Evolutionary conservation across 35 echinoderm and acorn worm genomes (phyloP), one percentile per base, ranked within the genome.

Genomic region (Chiridota heheva): DNA sequence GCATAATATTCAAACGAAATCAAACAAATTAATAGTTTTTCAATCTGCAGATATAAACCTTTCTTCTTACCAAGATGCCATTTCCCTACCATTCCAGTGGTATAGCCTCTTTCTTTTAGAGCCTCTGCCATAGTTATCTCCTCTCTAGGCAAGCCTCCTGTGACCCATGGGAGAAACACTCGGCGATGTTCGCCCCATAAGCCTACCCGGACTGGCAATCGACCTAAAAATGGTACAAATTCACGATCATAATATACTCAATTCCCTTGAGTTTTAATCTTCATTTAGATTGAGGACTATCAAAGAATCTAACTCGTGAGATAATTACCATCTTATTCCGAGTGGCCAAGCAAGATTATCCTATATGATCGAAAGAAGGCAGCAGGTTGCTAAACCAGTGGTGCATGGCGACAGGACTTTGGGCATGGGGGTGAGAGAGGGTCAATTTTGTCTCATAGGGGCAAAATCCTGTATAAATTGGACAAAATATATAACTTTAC

Each of bases 51-150:
- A n/a, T n/a, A n/a, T n/a, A n/a, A n/a, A n/a, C n/a, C n/a, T 51
- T 0, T 2, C 16, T 28, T 36, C 62, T 51, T 82, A 92, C 90
- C 90, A 18, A 82, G 75, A 80, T 92, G 90, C 90, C 90, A 92
- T 40, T 92, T 92, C 18, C 90, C 90, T 26, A 76, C 77, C 84
- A 92, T 92, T 7, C 90, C 83, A 39, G 90, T 92, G n/a, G 67
- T 49, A 77, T 92, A 92, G 16, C 90, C 90, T 27, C 45, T 26
- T 16, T 81, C 69, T 67, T 69, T 92, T 58, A 86, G 56, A 18
- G 84, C 84, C 67, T 86, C 82, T 16, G 75, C 74, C 7, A 86
- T 73, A 2, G 89, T 91, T 2, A 86, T 71, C 38, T 91, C 89
- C 8, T 85, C 62, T 60, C 80, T 86, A n/a, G 89, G 82, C 17